Evolutionary conservation across 2,888 invertebrate genomes (phyloP).

Genomic region (Anoplius nigerrimus): DNA sequence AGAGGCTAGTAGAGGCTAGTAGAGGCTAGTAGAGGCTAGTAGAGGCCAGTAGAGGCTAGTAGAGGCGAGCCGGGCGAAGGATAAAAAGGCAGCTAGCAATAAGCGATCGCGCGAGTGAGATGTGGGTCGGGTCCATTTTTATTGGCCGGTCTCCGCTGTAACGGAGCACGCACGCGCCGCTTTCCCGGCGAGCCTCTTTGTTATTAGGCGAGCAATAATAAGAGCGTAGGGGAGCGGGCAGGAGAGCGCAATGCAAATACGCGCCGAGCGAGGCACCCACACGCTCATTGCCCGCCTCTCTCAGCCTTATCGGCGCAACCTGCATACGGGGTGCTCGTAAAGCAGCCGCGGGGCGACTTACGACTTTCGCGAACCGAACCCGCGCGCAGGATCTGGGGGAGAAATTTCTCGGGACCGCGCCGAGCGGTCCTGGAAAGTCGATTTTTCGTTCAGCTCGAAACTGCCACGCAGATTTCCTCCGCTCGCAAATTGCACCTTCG

Average conservation of each 20-base stretch:
- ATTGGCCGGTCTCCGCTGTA: background rate
- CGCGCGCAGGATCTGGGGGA: background rate
- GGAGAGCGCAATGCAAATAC: conserved; percentile 30
- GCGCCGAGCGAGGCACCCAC: conserved; percentile 8
- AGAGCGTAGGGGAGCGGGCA: conserved; percentile 13
- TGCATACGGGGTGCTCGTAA: conserved; percentile 21
- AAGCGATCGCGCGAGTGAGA: conserved; percentile 7
- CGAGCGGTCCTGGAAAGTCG: background rate
- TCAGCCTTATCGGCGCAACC: conserved; percentile 11
- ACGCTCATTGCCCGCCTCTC: conserved; percentile 25
- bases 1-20: too few species aligned
- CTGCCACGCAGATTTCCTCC: too few species aligned
- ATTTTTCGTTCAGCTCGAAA: too few species aligned
- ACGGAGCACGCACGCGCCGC: background rate
- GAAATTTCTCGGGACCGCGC: background rate
- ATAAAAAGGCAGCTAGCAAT: too few species aligned
- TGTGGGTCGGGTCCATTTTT: conserved; percentile 10
- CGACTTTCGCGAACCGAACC: conserved; percentile 8
- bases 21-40: too few species aligned
- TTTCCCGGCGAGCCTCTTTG: conserved; percentile 20
- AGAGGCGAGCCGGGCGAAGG: too few species aligned
- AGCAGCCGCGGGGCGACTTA: conserved; percentile 9
- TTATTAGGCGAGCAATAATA: conserved; percentile 27
- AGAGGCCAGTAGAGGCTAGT: too few species aligned
- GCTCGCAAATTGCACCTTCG: too few species aligned